Base-by-base conservation (phyloP, 2,113 vertebrate species). In the Okapia johnstoni region DNA sequence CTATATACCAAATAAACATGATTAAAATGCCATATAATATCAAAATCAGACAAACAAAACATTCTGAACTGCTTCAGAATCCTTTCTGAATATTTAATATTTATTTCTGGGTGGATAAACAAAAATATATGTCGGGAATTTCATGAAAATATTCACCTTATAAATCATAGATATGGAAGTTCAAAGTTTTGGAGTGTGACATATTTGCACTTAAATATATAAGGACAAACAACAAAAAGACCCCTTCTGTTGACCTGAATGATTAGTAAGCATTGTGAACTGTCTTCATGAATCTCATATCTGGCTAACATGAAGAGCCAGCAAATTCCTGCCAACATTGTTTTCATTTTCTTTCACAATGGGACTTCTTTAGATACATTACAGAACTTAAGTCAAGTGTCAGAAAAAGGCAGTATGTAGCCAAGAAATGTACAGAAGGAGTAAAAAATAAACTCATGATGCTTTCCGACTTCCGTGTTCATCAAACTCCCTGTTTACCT, bases 311-410 rank as follows among this genome's bases (percentile, higher is more conserved):
- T n/a, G 58, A 97, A 52, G 26, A 87, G 33, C 60, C 58, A 55
- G 30, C n/a, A 91, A 93, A 83, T 79, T 96, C 88, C 88, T 93
- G 50, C 58, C 94, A 95, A n/a, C 13, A 76, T 46, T 15, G 13
- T 52, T 95, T 93, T 96, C 46, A 43, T 93, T 94, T 97, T 94
- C 76, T 92, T 97, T 97, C 95, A 95, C 63, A 97, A 26, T 84
- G n/a, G 77, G 5, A 46, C 28, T 93, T 94, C 80, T 94, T 95
- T 93, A 94, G 50, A 91, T 55, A 92, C 5, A 92, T 28, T 80
- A 9, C 50, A 94, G 15, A 23, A 54, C 97, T 96, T 80, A 96
- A 81, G 83, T 60, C 80, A 96, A 81, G 63, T 58, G 50, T 88
- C 93, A 95, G 52, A 60, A 98, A 48, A 97, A 96, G 26, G 4